Base-by-base conservation (phyloP, 1,140 invertebrate species). In the Lordiphosa stackelbergi region DNA sequence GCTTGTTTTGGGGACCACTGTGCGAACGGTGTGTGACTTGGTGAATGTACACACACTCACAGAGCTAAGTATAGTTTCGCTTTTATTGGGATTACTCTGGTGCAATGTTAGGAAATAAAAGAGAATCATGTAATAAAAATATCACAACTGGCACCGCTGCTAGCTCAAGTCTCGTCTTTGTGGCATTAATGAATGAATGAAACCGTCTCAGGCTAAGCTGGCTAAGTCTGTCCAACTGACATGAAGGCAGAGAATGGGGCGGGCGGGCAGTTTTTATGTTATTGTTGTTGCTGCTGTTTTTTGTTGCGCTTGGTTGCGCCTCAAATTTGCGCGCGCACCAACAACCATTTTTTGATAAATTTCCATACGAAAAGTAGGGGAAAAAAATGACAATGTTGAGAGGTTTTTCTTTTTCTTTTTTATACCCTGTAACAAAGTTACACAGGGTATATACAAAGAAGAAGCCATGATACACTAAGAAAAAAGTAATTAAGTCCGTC, bases 381-480 rank as follows among this genome's bases (percentile, higher is more conserved):
- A 63, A 71, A 41, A 66, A 73, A 71, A 79, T 79, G 77, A 83
- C 75, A 81, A 83, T 81, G 59, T 60, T 83, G 68, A 75, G 63
- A 81, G 71, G 53, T 70, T 78, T 78, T 69, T 52, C 70, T 69
- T 78, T 78, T 69, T 52, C 70, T 72, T 63, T 53, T 52, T 58
- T 52, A 58, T 31, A 31, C 28, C 28, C 28, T 31, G 28, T 31
- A 8, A 7, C 1, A 31, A 31, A 31, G 28, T 0, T 8, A 31
- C 28, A 8, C 0, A 31, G 28, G 28, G 28, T 24, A 24, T 24
- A 24, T 24, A 6, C 5, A 24, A 0, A 5, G 2, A 2, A 19
- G 2, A 2, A 19, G 19, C 0, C 3, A 19, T 19, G 19, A 19
- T 3, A 0, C 19, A 19, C 2, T 3, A 19, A 19, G 19, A 19